Percentiles rank a stretch among this genome's conserved stretches.
These are phyloP conservation scores for Orchesellides sinensis DNA, from an alignment of 2,888 invertebrate genomes.

Conservation along the genomic window DNA sequence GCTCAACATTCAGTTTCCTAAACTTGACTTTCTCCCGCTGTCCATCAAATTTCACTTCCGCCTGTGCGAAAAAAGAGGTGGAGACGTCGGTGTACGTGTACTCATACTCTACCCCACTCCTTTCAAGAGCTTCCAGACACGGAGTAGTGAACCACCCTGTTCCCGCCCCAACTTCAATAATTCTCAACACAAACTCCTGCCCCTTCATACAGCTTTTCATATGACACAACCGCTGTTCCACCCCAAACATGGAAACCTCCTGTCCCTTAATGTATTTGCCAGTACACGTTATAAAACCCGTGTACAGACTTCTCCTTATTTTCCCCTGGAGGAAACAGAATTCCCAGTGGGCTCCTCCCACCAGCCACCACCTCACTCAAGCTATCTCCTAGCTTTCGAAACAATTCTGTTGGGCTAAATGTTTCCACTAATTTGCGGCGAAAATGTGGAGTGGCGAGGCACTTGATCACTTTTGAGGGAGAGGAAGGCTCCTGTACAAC, in stretches of 20 bases:
- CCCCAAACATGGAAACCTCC: too few species aligned
- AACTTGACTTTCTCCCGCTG: not conserved
- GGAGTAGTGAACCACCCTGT: not conserved
- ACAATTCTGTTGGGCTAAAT: not conserved
- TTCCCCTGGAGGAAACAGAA: too few species aligned
- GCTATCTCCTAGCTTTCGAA: not conserved
- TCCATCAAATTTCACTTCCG: constrained; percentile 15
- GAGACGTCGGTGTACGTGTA: constrained; percentile 50
- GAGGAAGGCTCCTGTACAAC: not conserved
- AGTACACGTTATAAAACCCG: too few species aligned
- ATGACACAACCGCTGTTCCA: too few species aligned
- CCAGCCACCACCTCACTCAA: not conserved
- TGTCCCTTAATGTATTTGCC: too few species aligned
- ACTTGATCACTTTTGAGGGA: not conserved
- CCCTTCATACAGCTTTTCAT: too few species aligned
- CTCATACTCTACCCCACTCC: constrained; percentile 15
- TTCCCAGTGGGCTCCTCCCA: too few species aligned
- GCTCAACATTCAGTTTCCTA: constrained; percentile 40
- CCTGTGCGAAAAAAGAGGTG: constrained; percentile 13
- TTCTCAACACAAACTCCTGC: not conserved
- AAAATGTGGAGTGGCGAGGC: not conserved
- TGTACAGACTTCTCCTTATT: too few species aligned
- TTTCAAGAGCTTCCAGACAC: not conserved
- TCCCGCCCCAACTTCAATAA: constrained; percentile 31
- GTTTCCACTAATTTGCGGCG: not conserved